These are phyloP conservation scores for Corythornis cristatus DNA, from an alignment of 2,113 vertebrate genomes.

Conservation along the genomic window DNA sequence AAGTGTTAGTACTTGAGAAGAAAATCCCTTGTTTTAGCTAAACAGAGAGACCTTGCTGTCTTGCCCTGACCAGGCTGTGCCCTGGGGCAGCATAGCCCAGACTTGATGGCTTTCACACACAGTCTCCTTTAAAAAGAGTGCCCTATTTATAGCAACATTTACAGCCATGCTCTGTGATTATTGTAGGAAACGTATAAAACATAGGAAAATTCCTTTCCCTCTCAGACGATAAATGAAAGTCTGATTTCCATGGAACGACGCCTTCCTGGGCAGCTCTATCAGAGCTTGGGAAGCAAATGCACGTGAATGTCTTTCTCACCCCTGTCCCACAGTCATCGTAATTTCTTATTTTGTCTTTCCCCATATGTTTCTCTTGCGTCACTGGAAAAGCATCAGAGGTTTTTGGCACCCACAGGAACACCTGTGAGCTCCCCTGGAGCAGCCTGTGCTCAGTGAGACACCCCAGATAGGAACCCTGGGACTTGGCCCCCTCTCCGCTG, in stretches of 20 bases:
- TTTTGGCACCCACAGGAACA: slow-evolving; percentile 55
- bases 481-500: background rate
- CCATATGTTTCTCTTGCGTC: slow-evolving; percentile 39
- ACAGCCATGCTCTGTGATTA: slow-evolving; percentile 25
- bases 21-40: background rate
- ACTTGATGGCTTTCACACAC: slow-evolving; percentile 52
- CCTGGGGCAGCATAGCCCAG: slow-evolving; percentile 20
- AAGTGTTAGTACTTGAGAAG: background rate
- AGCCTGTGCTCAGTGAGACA: background rate
- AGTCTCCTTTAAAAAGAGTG: slow-evolving; percentile 33
- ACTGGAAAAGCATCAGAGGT: slow-evolving; percentile 41
- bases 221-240: slow-evolving; percentile 65
- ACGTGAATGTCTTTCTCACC: slow-evolving; percentile 42
- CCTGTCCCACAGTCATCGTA: background rate
- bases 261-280: slow-evolving; percentile 21
- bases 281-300: slow-evolving; percentile 26
- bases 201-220: slow-evolving; percentile 63
- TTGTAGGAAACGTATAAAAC: slow-evolving; percentile 66
- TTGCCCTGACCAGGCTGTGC: slow-evolving; percentile 15
- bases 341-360: slow-evolving; percentile 60
- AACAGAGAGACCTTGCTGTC: background rate
- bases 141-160: slow-evolving; percentile 68
- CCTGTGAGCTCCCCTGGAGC: background rate
- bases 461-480: background rate
- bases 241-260: slow-evolving; percentile 60